phyloP scores from a whole-genome alignment of 2,797 vertebrate genomes.

The Emys orbicularis region DNA sequence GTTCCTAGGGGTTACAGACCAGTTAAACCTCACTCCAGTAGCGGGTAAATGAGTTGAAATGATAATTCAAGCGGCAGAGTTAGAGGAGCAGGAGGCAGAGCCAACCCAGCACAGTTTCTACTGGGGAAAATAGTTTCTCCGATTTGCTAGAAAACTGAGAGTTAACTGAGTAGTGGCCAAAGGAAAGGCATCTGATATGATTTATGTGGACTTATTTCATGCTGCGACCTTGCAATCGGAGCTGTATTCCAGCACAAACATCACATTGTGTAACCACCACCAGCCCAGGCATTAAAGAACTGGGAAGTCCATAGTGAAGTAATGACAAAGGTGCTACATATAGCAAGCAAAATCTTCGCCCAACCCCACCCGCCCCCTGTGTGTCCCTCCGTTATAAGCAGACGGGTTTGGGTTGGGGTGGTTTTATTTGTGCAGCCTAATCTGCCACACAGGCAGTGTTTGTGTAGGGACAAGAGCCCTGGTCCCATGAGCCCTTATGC shows the following conservation, averaged over 20 bases:
- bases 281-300: neutral
- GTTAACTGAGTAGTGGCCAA: neutral
- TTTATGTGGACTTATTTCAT: neutral
- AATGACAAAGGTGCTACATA: neutral
- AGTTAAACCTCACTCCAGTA: neutral
- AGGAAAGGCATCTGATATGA: neutral
- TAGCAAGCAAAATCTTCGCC: too few relatives aligned
- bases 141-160: neutral
- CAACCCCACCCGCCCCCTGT: too few relatives aligned
- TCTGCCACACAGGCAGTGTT: too few relatives aligned
- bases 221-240: neutral
- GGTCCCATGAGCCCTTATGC: too few relatives aligned
- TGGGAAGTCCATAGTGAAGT: neutral
- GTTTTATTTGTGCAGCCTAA: too few relatives aligned
- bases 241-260: neutral
- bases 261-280: neutral
- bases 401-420: too few relatives aligned
- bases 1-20: neutral
- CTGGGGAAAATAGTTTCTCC: neutral
- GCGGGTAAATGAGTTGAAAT: neutral
- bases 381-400: too few relatives aligned
- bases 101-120: too few relatives aligned
- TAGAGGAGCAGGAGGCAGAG: neutral
- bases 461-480: too few relatives aligned
- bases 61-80: neutral